Evolutionary conservation across 2,113 vertebrate species (phyloP), one percentile per base, ranked within the genome.

Genomic region (Grallaria varia): DNA sequence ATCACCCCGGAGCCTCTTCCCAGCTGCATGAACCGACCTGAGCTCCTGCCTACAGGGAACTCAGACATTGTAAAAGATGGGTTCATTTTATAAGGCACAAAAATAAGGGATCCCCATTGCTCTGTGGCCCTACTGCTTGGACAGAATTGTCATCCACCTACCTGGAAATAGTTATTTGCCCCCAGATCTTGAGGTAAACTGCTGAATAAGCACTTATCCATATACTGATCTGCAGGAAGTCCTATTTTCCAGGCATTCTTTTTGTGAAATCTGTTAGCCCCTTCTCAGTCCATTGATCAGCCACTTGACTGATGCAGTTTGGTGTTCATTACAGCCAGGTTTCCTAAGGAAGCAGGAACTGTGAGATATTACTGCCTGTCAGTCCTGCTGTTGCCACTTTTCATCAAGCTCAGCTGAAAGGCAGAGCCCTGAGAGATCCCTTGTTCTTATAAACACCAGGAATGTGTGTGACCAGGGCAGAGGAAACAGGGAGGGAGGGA

Each of bases 281-380:
- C 11, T 27, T 69, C 52, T 71, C 16, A 62, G 42, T 56, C 58
- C 31, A 68, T 39, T 62, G 76, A 73, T 63, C 53, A 73, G 77
- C 42, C n/a, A 21, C 47, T 58, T 19, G 52, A 37, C 53, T 73
- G 69, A 52, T 62, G 59, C 17, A 31, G n/a, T 81, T 84, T 23
- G n/a, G 27, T 39, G 27, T 45, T 91, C 40, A 67, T 72, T 67
- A 80, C 55, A 63, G 27, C 20, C 58, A 27, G 27, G 37, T 67
- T 88, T 90, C 74, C 68, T 56, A 40, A 67, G 58, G 56, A 87
- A 90, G 52, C 35, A 75, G 52, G 68, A 76, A 71, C 49, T 64
- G 40, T 27, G 39, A 21, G 42, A 33, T 67, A 77, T 47, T 67
- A 22, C 52, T 91, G 47, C 42, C 47, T 77, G 52, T 25, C 69